Base-by-base conservation (phyloP, 2,888 invertebrate species). In the Craniophora ligustri region DNA sequence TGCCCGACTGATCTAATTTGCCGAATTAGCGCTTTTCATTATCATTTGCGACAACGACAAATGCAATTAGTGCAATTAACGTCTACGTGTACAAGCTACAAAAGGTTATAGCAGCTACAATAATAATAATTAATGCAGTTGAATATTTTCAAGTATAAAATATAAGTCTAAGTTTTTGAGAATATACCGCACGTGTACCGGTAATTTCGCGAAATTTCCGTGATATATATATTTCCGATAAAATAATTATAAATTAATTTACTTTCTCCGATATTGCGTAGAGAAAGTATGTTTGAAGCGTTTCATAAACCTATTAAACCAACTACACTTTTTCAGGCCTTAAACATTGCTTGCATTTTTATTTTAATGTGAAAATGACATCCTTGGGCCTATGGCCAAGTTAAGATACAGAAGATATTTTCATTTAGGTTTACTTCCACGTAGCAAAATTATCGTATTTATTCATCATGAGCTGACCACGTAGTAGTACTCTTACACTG, bases 1-100 rank as follows among this genome's bases (percentile, higher is more conserved):
- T 5, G 35, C 16, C 41, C 40, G 0, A 34, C 39, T 44, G 48
- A 64, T 56, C 44, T 42, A 46, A 69, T 64, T 64, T 34, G 48
- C 36, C 11, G 13, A 41, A 69, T 64, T 64, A 64, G 35, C 63
- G 55, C 36, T 36, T 36, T 68, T 40, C 56, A 64, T 53, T 62
- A 68, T 18, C 40, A 44, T 40, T 34, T 32, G 11, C 28, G 47
- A 45, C 47, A 41, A 30, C 19, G 11, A 64, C 44, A 63, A 63
- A 68, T 48, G 36, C 38, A 64, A 64, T 64, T 64, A 56, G 48
- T 34, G 21, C 38, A 5, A 45, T 55, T 45, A 32, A 15, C 50
- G 59, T 38, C 5, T 28, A 23, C 11, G 21, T 16, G 16, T 23
- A 7, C 14, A 6, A 10, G 16, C 41, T 45, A 41, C 28, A 47